A percentile compares a stretch with the other conserved stretches of the same genome.
Evolutionary conservation across 37 sponge, comb jelly and placozoan genomes (phyloP).

Genomic region (Spongilla lacustris): DNA sequence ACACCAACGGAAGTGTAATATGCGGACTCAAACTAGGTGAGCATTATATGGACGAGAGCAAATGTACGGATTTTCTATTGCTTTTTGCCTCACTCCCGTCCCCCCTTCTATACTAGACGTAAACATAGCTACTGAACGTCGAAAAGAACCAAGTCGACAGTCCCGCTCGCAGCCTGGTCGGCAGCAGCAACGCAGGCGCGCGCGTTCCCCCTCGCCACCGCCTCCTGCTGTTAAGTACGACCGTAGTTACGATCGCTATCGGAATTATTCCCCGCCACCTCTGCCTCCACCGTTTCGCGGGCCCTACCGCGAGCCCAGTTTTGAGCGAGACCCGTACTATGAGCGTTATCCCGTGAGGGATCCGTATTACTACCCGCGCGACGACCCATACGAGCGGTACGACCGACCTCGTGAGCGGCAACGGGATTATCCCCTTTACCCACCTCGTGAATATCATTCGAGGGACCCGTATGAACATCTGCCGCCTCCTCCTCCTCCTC

Average conservation of each 20-base stretch:
- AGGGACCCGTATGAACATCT: not conserved
- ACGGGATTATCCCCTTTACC: not conserved
- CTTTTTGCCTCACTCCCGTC: not conserved
- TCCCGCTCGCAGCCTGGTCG: not conserved
- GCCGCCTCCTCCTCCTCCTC: not conserved
- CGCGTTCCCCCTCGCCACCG: not conserved
- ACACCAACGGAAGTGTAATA: constrained; percentile 29
- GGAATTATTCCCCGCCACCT: not conserved
- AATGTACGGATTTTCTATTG: not conserved
- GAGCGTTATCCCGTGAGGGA: constrained; percentile 18
- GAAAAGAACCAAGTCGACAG: constrained; percentile 36
- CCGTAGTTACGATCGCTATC: constrained; percentile 14
- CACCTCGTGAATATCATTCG: constrained; percentile 22
- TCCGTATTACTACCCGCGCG: constrained; percentile 37
- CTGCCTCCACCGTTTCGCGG: not conserved
- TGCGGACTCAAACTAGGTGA: constrained; percentile 48
- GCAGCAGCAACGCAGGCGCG: not conserved
- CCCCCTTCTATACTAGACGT: constrained; percentile 19
- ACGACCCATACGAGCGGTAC: constrained; percentile 49
- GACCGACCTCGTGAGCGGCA: not conserved
- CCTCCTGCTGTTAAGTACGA: constrained; percentile 31
- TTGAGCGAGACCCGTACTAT: not conserved
- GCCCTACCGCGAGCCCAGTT: not conserved
- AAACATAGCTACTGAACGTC: constrained; percentile 55
- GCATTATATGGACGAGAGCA: not conserved